Evolutionary conservation across 37 sponge, comb jelly and placozoan species (phyloP).

Genomic region (Dysidea cf. avara): DNA sequence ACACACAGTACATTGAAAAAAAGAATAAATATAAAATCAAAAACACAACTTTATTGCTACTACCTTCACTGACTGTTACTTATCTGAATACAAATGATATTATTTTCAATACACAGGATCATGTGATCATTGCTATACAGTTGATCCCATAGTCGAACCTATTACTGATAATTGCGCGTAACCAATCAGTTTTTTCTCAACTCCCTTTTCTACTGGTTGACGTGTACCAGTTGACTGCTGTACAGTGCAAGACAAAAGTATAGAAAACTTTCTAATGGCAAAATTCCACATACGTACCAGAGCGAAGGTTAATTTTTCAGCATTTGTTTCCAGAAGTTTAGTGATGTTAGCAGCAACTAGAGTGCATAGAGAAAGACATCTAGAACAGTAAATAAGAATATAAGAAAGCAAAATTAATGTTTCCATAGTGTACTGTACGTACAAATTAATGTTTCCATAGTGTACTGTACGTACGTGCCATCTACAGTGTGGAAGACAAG

Average conservation of each 20-base stretch:
- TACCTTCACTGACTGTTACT: no score
- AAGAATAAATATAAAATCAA: not conserved
- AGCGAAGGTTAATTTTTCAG: no score
- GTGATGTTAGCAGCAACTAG: conserved; percentile 73
- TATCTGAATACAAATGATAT: no score
- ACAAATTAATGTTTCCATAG: not conserved
- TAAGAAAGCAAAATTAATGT: no score
- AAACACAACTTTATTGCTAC: no score
- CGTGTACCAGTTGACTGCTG: no score
- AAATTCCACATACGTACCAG: no score
- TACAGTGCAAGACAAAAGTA: not conserved
- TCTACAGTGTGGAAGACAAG: not conserved
- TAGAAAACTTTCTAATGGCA: not conserved
- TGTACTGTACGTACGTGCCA: not conserved
- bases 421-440: conserved; percentile 7
- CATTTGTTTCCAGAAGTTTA: conserved; percentile 69
- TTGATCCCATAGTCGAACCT: no score
- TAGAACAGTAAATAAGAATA: not conserved
- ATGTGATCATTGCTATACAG: no score
- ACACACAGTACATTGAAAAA: not conserved
- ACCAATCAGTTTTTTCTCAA: conserved; percentile 75
- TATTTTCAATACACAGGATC: no score
- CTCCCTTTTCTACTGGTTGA: conserved; percentile 28
- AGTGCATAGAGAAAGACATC: not conserved
- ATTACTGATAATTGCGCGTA: conserved; percentile 71